phyloP scores from a whole-genome alignment of 2,113 vertebrate genomes.

The Eclectus roratus region DNA sequence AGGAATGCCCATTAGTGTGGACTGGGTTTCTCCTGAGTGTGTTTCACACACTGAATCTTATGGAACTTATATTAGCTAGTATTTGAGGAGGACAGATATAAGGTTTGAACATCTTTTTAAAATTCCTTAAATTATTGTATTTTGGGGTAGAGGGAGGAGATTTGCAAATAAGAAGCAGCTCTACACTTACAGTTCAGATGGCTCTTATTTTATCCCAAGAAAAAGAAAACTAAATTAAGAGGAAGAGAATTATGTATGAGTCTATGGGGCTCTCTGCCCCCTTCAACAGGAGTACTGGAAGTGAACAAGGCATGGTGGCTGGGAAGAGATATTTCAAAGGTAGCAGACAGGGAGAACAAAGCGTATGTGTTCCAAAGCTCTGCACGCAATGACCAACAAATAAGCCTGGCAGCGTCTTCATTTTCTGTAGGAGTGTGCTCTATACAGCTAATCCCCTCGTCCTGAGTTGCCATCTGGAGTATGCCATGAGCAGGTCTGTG shows the following conservation, averaged over 20 bases:
- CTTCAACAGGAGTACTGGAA: not conserved
- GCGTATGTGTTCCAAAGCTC: not conserved
- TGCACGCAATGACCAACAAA: not conserved
- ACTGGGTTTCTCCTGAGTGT: not conserved
- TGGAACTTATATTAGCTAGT: not conserved
- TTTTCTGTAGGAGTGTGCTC: not conserved
- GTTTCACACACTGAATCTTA: not conserved
- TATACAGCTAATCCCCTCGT: not conserved
- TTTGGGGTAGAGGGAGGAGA: not conserved
- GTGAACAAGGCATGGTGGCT: rapidly evolving
- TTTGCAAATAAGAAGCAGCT: not conserved
- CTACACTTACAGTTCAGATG: not conserved
- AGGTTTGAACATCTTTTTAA: not conserved
- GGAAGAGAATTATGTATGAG: not conserved
- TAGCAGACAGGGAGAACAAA: not conserved
- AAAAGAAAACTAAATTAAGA: not conserved
- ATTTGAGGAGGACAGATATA: not conserved
- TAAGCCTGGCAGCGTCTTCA: not conserved
- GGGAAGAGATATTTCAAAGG: not conserved
- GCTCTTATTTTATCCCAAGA: not conserved
- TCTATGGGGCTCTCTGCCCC: rapidly evolving
- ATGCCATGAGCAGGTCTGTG: not conserved
- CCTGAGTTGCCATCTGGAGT: constrained; percentile 37
- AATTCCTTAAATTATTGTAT: not conserved
- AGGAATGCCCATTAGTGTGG: constrained; percentile 31